Evolutionary conservation across 2,113 vertebrate genomes (phyloP), one percentile per base, ranked within the genome.

Genomic region (Maccullochella peelii): DNA sequence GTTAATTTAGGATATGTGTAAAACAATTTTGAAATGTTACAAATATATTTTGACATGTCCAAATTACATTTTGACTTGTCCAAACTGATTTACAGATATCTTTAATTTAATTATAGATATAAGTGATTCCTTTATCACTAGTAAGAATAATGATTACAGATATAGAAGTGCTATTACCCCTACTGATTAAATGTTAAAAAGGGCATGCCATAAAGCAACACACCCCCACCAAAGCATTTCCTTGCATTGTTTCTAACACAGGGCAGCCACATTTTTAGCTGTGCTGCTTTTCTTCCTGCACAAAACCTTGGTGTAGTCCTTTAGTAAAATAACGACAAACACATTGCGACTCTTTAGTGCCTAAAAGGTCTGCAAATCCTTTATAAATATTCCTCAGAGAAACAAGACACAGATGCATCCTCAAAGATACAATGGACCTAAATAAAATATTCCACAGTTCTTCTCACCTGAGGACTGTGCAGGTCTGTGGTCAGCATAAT

Each of bases 401-500:
- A 7, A 49, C 16, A 9, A 6, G 54, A 33, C 68, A 52, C 33
- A 21, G 3, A 25, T 49, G 58, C 12, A 47, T 50, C n/a, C 16
- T n/a, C 8, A 8, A 30, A 33, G n/a, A 73, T 18, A 7, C 5
- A 16, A 25, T 6, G 11, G 33, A 16, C 27, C 7, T 12, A 36
- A n/a, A 68, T 36, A 27, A 76, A 77, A 10, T 20, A 50, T 42
- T 38, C 20, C 1, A 8, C 4, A 11, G 16, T 50, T 77, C 62
- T 50, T 77, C 62, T 91, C 30, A 99, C 98, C 97, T 99, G 98
- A 83, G 98, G 97, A 89, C 97, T 99, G 95, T 99, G 98, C 89
- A 99, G 93, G 91, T 99, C 98, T 25, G 98, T 99, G 80, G 98
- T 99, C 42, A 99, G 95, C 98, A 99, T 99, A 62, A 99, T 99